These are phyloP conservation scores for Callaeas wilsoni DNA, from an alignment of 2,113 vertebrate species.

Conservation along the genomic window DNA sequence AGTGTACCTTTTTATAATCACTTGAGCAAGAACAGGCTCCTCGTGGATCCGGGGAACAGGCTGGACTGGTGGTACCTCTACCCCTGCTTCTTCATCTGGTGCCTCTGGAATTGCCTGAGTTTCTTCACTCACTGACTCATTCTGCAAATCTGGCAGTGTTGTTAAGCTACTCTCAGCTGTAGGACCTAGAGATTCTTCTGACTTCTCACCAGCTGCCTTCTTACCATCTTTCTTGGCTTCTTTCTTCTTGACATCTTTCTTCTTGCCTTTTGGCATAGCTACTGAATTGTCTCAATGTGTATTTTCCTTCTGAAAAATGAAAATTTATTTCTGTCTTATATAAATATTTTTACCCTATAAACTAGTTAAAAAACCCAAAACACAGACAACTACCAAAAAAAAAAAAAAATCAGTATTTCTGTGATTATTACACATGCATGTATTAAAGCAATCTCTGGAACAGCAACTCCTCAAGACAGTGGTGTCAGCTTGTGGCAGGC, in stretches of 20 bases:
- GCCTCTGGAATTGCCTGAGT: background rate
- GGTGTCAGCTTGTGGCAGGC: background rate
- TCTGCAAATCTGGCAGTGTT: background rate
- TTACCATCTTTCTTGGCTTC: slow-evolving; percentile 52
- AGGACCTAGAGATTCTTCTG: background rate
- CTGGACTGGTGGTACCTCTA: background rate
- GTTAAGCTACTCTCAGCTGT: background rate
- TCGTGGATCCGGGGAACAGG: background rate
- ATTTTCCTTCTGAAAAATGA: background rate
- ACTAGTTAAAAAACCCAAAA: background rate
- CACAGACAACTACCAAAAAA: background rate
- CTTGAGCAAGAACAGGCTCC: slow-evolving; percentile 52
- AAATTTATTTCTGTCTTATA: background rate
- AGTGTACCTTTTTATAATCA: slow-evolving; percentile 77
- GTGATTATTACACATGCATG: background rate
- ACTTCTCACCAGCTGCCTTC: slow-evolving; percentile 60
- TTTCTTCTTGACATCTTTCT: slow-evolving; percentile 60
- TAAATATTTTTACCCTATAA: background rate
- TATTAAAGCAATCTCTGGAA: background rate
- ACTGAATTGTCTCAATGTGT: background rate
- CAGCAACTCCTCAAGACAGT: background rate
- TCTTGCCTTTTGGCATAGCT: slow-evolving; percentile 70
- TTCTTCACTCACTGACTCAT: background rate
- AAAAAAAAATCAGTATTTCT: background rate
- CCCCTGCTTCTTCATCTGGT: background rate